Conservation (phyloP, 1,140 invertebrate genomes). For the Drosophila grimshawi region DNA sequence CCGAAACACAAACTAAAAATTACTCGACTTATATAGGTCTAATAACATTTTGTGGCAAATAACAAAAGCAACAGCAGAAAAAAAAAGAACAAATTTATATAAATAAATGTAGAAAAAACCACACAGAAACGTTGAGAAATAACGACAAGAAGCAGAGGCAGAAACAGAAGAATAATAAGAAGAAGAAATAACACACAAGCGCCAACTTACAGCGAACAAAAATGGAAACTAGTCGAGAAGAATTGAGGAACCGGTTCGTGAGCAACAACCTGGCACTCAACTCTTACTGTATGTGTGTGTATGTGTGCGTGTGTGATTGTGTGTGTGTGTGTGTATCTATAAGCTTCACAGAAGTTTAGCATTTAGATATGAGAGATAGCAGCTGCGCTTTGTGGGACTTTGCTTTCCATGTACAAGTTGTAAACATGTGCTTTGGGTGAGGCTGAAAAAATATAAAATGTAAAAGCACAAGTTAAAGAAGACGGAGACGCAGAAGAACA, state of each 20-base stretch:
- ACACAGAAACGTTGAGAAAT: slow-evolving; percentile 69
- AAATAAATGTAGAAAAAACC: slow-evolving; percentile 13
- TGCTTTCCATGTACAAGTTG: slow-evolving; percentile 55
- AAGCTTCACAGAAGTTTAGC: slow-evolving; percentile 65
- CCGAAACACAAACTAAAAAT: slow-evolving; percentile 8
- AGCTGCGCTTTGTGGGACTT: slow-evolving; percentile 67
- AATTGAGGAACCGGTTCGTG: slow-evolving; percentile 68
- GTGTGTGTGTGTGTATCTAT: slow-evolving; percentile 38
- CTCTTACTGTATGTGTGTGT: slow-evolving; percentile 4
- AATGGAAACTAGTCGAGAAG: slow-evolving; percentile 59
- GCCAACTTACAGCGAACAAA: slow-evolving; percentile 78
- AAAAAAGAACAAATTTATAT: slow-evolving; percentile 12
- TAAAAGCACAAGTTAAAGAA: slow-evolving; percentile 38
- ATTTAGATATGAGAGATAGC: slow-evolving; percentile 75
- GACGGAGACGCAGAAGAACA: slow-evolving; percentile 33
- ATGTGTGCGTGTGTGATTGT: slow-evolving; percentile 42
- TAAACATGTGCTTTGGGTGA: slow-evolving; percentile 52
- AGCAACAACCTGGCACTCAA: slow-evolving; percentile 55
- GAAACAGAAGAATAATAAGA: neutral
- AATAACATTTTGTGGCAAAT: slow-evolving; percentile 62
- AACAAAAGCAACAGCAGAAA: slow-evolving; percentile 27
- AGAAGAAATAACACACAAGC: slow-evolving; percentile 27
- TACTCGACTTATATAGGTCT: slow-evolving; percentile 22
- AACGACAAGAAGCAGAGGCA: slow-evolving; percentile 25
- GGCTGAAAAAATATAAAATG: slow-evolving; percentile 25